phyloP scores from a whole-genome alignment of 1,140 invertebrate species.

The Formica exsecta region DNA sequence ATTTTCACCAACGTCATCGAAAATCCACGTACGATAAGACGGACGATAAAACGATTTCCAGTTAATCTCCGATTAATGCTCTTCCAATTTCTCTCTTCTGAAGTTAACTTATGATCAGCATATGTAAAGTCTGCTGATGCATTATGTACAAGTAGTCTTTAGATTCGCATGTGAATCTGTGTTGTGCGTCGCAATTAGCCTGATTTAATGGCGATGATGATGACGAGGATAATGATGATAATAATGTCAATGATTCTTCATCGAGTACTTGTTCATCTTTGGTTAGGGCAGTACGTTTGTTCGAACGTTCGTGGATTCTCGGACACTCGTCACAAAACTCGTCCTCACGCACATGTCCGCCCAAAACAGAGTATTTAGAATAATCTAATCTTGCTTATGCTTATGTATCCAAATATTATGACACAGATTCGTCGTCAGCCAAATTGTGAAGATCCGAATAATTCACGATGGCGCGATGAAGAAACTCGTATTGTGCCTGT shows the following conservation, averaged over 20 bases:
- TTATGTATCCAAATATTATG: conserved; percentile 77
- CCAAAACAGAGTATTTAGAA: conserved; percentile 50
- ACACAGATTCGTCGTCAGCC: conserved; percentile 85
- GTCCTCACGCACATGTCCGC: conserved; percentile 52
- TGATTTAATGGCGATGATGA: conserved; percentile 12
- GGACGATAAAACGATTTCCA: conserved; percentile 4
- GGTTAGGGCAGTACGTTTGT: conserved; percentile 65
- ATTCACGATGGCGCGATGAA: conserved; percentile 95
- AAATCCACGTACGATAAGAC: conserved; percentile 29
- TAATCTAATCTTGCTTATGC: conserved; percentile 30
- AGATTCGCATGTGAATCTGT: neutral
- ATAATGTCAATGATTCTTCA: conserved; percentile 31
- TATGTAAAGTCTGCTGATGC: conserved; percentile 33
- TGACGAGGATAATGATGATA: conserved; percentile 18
- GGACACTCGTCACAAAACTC: conserved; percentile 59
- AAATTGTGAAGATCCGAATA: conserved; percentile 95
- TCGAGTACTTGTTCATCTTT: conserved; percentile 68
- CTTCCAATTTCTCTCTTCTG: neutral
- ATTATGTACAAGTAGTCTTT: conserved; percentile 57
- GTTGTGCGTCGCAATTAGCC: neutral
- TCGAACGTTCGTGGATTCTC: conserved; percentile 62
- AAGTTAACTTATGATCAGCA: conserved; percentile 32
- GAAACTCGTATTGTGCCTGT: conserved; percentile 96
- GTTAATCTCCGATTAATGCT: conserved; percentile 2
- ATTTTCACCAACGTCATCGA: conserved; percentile 39